These are phyloP conservation scores for Agonopterix alstromeriana DNA, from an alignment of 2,888 invertebrate species.

Conservation along the genomic window DNA sequence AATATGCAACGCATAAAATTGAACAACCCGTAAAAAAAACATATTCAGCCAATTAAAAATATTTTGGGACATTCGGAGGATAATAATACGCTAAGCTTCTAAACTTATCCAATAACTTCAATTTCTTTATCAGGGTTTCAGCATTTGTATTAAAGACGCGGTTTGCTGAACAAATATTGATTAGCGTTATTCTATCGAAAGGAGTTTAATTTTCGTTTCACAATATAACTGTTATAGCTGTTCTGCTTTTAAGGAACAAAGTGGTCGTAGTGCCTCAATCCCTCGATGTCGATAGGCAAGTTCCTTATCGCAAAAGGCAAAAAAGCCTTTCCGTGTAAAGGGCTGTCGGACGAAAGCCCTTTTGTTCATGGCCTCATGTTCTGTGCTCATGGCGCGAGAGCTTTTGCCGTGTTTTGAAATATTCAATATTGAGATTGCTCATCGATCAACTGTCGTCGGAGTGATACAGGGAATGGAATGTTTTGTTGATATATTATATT, in stretches of 20 bases:
- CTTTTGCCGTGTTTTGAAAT: conserved; percentile 3
- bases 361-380: conserved; percentile 52
- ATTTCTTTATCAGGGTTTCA: too few relatives aligned
- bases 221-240: conserved; percentile 10
- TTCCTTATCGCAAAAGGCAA: conserved; percentile 62
- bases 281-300: conserved; percentile 30
- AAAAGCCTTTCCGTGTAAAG: conserved; percentile 72
- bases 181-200: too few relatives aligned
- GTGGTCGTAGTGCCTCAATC: conserved; percentile 37
- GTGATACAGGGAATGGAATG: too few relatives aligned
- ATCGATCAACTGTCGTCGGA: conserved; percentile 6
- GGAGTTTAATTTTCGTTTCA: background rate
- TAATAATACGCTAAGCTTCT: too few relatives aligned
- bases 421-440: conserved; percentile 11
- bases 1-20: too few relatives aligned
- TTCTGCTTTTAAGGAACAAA: conserved; percentile 48
- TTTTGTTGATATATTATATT: too few relatives aligned
- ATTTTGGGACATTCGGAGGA: too few relatives aligned
- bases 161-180: too few relatives aligned
- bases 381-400: conserved; percentile 14
- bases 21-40: too few relatives aligned
- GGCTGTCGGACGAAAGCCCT: conserved; percentile 56
- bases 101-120: too few relatives aligned
- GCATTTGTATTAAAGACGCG: too few relatives aligned
- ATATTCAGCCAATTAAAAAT: too few relatives aligned